Conservation (phyloP, 2,797 vertebrate species). For the Bovichtus variegatus region DNA sequence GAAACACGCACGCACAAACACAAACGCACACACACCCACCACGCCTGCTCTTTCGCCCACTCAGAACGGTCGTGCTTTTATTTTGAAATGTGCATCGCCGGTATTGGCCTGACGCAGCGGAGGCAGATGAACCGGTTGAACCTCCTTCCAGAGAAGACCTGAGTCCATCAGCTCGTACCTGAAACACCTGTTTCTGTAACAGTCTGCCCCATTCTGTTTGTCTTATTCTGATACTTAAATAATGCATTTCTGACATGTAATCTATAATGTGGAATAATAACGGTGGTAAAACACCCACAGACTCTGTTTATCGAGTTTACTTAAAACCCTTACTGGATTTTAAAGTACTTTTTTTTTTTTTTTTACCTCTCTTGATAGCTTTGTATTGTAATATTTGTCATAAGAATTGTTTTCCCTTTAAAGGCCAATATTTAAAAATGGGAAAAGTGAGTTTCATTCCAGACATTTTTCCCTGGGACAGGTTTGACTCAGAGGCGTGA, state of each 20-base stretch:
- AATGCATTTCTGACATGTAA: neutral
- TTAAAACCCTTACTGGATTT: no score
- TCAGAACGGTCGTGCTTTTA: slow-evolving; percentile 16
- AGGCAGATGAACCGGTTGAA: slow-evolving; percentile 50
- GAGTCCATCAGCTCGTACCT: neutral
- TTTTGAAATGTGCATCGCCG: slow-evolving; percentile 22
- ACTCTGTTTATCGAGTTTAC: neutral
- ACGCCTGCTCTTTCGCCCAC: neutral
- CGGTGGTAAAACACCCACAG: neutral
- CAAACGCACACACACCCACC: no score
- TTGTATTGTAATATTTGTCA: neutral
- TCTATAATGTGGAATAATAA: neutral
- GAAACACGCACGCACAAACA: neutral
- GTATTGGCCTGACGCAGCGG: neutral
- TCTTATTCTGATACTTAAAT: neutral
- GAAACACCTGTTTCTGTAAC: neutral
- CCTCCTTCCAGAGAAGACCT: slow-evolving; percentile 18
- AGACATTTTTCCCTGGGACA: slow-evolving; percentile 31
- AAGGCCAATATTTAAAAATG: neutral
- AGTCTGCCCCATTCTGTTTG: neutral
- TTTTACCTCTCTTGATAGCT: no score
- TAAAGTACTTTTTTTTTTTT: neutral
- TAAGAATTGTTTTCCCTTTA: neutral
- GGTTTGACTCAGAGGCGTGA: slow-evolving; percentile 21
- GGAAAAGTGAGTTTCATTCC: neutral